These are phyloP conservation scores for Imbricaverruca yamaguchii DNA, from an alignment of 2,888 invertebrate genomes.

Conservation along the genomic window DNA sequence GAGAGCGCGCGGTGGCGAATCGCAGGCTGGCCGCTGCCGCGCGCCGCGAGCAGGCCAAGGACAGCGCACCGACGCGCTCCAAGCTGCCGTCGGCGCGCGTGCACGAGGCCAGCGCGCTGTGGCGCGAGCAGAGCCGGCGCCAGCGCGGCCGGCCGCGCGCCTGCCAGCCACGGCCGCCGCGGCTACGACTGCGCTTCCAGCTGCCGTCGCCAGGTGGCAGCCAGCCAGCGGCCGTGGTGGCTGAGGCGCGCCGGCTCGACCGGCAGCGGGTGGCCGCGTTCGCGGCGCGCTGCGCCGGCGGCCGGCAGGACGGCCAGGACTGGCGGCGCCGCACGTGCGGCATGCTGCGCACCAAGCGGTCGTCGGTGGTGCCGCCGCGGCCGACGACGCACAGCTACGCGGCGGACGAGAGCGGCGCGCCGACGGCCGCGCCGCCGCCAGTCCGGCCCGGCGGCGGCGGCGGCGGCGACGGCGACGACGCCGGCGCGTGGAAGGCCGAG, in stretches of 20 bases:
- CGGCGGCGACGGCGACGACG: neutral
- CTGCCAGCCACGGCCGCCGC: neutral
- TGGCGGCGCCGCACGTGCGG: neutral
- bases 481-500: neutral
- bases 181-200: neutral
- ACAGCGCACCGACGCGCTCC: neutral
- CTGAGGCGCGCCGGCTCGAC: neutral
- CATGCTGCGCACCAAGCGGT: neutral
- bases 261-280: neutral
- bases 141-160: neutral
- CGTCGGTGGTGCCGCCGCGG: neutral
- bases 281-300: neutral
- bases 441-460: neutral
- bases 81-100: neutral
- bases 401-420: neutral
- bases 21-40: too few species aligned
- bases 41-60: neutral
- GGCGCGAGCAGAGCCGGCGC: neutral
- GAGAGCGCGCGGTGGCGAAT: too few species aligned
- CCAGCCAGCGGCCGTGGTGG: too few species aligned
- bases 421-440: neutral
- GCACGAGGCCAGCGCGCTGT: neutral
- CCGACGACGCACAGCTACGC: neutral
- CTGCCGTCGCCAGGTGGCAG: too few species aligned
- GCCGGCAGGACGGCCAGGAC: neutral